Conservation (phyloP, 2,888 invertebrate species). For the Charanyca ferruginea region DNA sequence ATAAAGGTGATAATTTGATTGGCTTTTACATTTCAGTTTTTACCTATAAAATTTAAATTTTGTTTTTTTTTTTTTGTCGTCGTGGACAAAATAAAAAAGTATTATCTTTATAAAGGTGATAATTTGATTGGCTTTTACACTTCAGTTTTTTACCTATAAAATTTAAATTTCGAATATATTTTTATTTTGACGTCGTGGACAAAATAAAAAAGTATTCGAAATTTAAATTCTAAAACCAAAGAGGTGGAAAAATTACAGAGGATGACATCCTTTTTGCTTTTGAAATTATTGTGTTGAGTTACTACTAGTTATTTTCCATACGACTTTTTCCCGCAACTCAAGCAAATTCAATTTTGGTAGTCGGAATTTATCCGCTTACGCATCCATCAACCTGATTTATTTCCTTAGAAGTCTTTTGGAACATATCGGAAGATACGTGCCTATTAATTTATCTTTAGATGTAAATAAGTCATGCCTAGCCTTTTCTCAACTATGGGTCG, state of each 20-base stretch:
- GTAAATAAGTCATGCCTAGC: conserved; percentile 17
- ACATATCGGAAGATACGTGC: conserved; percentile 39
- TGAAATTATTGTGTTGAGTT: conserved; percentile 4
- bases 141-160: too few relatives aligned
- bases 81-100: too few relatives aligned
- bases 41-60: too few relatives aligned
- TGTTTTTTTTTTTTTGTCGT: too few relatives aligned
- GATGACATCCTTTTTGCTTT: background rate
- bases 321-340: conserved; percentile 22
- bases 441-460: conserved; percentile 23
- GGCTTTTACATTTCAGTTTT: conserved; percentile 6
- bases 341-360: conserved; percentile 42
- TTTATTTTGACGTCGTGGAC: too few relatives aligned
- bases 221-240: background rate
- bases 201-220: too few relatives aligned
- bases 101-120: conserved; percentile 42
- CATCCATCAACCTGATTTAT: conserved; percentile 52
- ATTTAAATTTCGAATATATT: too few relatives aligned
- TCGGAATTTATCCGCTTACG: conserved; percentile 33
- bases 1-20: conserved; percentile 32
- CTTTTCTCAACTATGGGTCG: conserved; percentile 5
- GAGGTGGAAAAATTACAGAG: background rate
- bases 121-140: conserved; percentile 25
- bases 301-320: conserved; percentile 29
- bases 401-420: conserved; percentile 41